phyloP scores from a whole-genome alignment of 2,888 invertebrate genomes.

The Rotaria macrura region DNA sequence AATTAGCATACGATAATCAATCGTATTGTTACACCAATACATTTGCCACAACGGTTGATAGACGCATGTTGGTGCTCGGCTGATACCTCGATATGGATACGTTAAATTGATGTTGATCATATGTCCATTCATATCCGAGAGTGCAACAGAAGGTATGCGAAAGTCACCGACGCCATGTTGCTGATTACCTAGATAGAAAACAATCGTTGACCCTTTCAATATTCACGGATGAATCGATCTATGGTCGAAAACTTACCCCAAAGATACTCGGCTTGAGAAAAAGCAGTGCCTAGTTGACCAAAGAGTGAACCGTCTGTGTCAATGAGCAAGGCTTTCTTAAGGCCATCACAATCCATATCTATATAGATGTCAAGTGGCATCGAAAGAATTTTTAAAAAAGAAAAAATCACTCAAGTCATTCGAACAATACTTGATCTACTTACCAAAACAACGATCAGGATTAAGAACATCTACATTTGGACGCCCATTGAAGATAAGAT shows the following conservation, averaged over 20 bases:
- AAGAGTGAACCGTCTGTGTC: constrained; percentile 42
- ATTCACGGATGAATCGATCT: too few species aligned
- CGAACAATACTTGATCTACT: too few species aligned
- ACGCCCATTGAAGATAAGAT: constrained; percentile 39
- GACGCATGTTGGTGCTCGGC: constrained; percentile 35
- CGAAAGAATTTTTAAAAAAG: too few species aligned
- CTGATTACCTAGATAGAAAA: background rate
- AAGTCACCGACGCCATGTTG: constrained; percentile 44
- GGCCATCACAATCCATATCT: constrained; percentile 48
- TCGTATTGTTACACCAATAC: background rate
- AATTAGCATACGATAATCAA: constrained; percentile 21
- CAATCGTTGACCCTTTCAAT: too few species aligned
- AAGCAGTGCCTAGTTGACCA: constrained; percentile 36
- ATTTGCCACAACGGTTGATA: constrained; percentile 23
- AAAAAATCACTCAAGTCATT: too few species aligned
- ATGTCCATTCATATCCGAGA: constrained; percentile 36
- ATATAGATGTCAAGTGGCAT: too few species aligned
- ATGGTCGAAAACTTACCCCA: constrained; percentile 37
- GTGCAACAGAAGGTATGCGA: constrained; percentile 42
- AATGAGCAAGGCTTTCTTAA: constrained; percentile 42
- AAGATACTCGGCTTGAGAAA: constrained; percentile 43
- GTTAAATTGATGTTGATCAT: constrained; percentile 20
- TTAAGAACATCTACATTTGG: constrained; percentile 41
- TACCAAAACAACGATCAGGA: constrained; percentile 42
- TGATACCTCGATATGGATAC: constrained; percentile 38